Conservation (phyloP, 2,113 vertebrate genomes). For the Columbina picui region DNA sequence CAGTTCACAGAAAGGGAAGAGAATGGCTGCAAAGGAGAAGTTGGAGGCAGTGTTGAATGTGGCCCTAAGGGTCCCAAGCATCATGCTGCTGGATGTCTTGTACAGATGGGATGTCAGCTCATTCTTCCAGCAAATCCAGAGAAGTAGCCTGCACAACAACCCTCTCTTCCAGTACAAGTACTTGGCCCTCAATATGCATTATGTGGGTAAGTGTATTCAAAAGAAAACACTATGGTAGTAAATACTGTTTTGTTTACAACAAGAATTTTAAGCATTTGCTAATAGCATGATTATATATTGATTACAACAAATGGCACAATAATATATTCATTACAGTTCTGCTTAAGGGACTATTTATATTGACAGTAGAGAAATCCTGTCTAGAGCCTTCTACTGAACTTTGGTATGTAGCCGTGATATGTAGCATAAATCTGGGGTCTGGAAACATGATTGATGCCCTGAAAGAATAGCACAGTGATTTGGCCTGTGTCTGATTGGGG, state of each 20-base stretch:
- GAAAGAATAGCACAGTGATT: background rate
- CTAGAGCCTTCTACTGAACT: background rate
- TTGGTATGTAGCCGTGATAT: background rate
- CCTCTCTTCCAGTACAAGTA: constrained; percentile 99
- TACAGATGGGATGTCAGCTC: constrained; percentile 99
- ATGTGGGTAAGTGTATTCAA: constrained; percentile 87
- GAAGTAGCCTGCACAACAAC: constrained; percentile 95
- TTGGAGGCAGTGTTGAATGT: constrained; percentile 96
- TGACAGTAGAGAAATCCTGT: background rate
- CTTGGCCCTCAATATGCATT: constrained; percentile 98
- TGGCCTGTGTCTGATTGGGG: background rate
- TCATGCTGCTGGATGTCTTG: constrained; percentile 96
- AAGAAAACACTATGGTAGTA: background rate
- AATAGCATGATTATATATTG: background rate
- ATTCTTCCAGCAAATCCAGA: constrained; percentile 99
- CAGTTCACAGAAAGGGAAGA: constrained; percentile 61
- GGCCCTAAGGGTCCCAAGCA: constrained; percentile 95
- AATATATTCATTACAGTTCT: background rate
- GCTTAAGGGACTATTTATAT: background rate
- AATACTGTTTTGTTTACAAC: background rate
- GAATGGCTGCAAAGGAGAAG: constrained; percentile 92
- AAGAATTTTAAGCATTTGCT: background rate
- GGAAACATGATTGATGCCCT: background rate
- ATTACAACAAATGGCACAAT: background rate
- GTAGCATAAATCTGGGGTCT: background rate